A percentile compares a stretch with the other conserved stretches of the same genome.
phyloP scores from a whole-genome alignment of 2,113 vertebrate species.

The Prolemur simus region DNA sequence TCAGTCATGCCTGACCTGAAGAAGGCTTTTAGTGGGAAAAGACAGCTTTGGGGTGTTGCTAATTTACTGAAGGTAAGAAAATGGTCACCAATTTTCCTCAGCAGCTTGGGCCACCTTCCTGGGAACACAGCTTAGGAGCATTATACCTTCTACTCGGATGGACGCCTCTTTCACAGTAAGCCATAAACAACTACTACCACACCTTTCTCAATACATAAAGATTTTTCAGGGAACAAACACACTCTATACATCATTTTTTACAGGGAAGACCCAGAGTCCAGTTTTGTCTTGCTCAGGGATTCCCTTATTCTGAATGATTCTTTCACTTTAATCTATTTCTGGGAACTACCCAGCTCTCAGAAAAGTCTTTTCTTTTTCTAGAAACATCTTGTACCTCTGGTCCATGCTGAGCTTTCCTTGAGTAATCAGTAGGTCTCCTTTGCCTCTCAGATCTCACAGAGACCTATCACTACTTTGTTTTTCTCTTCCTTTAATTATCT shows the following conservation, averaged over 20 bases:
- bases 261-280: background rate
- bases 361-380: background rate
- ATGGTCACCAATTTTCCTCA: background rate
- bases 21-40: background rate
- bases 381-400: background rate
- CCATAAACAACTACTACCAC: background rate
- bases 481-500: constrained; percentile 9
- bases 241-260: background rate
- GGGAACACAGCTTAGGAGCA: background rate
- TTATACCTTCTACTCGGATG: background rate
- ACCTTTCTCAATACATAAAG: background rate
- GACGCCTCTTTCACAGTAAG: background rate
- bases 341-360: background rate
- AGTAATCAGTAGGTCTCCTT: background rate
- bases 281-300: background rate
- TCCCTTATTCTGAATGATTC: background rate
- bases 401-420: background rate
- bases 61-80: background rate
- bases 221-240: background rate
- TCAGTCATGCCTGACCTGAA: constrained; percentile 16
- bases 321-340: background rate
- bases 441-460: background rate
- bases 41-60: background rate
- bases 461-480: background rate
- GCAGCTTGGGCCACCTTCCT: background rate